These are phyloP conservation scores for Natator depressus DNA, from an alignment of 2,113 vertebrate genomes.

Conservation along the genomic window DNA sequence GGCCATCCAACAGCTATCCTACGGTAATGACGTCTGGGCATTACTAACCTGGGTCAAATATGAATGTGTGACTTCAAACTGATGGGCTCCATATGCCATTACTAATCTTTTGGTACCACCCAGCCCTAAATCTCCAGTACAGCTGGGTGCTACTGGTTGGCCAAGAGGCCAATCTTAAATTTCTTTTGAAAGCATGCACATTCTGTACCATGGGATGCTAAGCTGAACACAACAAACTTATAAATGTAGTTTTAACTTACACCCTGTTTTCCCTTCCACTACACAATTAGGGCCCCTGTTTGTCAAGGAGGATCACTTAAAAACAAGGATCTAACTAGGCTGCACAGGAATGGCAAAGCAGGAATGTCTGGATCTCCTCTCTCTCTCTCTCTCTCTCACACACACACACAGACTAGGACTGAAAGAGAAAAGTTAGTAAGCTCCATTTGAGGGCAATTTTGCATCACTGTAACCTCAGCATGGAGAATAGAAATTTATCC, in stretches of 20 bases:
- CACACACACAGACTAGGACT: neutral
- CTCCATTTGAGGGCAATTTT: neutral
- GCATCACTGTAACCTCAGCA: neutral
- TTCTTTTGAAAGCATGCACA: neutral
- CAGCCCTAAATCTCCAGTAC: neutral
- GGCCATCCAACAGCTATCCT: slow-evolving; percentile 52
- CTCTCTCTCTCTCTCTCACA: no score
- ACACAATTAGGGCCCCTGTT: neutral
- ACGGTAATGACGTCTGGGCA: slow-evolving; percentile 62
- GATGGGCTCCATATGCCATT: slow-evolving; percentile 64
- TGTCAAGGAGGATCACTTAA: accelerated
- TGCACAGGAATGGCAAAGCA: neutral
- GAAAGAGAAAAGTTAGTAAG: neutral
- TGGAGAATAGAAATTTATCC: neutral
- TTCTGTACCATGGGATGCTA: neutral
- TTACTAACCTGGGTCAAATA: slow-evolving; percentile 55
- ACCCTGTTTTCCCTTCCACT: neutral
- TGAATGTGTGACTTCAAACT: slow-evolving; percentile 58
- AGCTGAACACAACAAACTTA: neutral
- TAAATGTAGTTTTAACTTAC: neutral
- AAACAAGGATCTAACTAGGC: neutral
- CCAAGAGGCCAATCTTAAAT: neutral
- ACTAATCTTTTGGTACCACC: slow-evolving; percentile 55
- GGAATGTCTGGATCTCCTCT: neutral
- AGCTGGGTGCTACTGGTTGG: neutral